Percentiles rank a stretch among this genome's conserved stretches.
These are phyloP conservation scores for Drosophila kepulauana DNA, from an alignment of 1,140 invertebrate species.

Conservation along the genomic window DNA sequence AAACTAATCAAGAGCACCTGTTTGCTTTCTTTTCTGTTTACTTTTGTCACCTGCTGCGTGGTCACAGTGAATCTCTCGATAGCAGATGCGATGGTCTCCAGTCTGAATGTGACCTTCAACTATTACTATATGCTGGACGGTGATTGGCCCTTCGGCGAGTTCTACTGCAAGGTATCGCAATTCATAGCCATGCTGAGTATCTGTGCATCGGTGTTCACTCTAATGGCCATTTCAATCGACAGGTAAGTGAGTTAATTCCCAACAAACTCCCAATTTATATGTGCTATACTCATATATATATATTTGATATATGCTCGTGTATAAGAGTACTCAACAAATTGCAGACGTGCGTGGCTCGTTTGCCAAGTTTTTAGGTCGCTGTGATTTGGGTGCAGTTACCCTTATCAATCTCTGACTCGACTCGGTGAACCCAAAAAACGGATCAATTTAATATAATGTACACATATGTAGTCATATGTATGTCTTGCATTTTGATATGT, in stretches of 20 bases:
- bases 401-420: constrained; percentile 47
- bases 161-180: constrained; percentile 97
- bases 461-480: constrained; percentile 16
- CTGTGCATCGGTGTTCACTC: constrained; percentile 96
- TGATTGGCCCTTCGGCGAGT: constrained; percentile 96
- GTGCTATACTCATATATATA: neutral
- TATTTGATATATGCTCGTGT: neutral
- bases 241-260: constrained; percentile 89
- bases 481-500: constrained; percentile 30
- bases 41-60: neutral
- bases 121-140: constrained; percentile 96
- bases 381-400: constrained; percentile 41
- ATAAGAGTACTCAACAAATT: constrained; percentile 31
- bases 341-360: constrained; percentile 41
- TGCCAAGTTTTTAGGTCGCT: constrained; percentile 20
- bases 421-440: constrained; percentile 30
- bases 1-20: constrained; percentile 3
- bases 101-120: constrained; percentile 97
- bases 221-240: constrained; percentile 98
- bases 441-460: constrained; percentile 42
- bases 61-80: constrained; percentile 95
- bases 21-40: neutral
- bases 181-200: constrained; percentile 97
- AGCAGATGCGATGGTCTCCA: constrained; percentile 97
- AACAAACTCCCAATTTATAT: neutral